Evolutionary conservation across 2,888 invertebrate genomes (phyloP), one percentile per base, ranked within the genome.

Genomic region (Pterobdella sp.): DNA sequence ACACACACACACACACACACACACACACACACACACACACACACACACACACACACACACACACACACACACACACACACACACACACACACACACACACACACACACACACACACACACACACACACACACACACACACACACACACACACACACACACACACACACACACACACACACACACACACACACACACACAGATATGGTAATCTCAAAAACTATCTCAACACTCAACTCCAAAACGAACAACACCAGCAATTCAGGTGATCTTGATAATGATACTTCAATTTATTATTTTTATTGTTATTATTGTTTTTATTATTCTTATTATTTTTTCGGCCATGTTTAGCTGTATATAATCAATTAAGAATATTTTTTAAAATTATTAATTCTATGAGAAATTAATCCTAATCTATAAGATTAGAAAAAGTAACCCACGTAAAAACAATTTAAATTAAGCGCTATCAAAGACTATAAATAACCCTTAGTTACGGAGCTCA

Each of bases 191-290:
- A 42, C 49, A 14, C 10, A 14, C 22, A 22, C 60, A 56, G 91
- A 82, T 89, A 90, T 77, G 92, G 92, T 35, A 92, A 93, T 81
- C 87, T 94, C 75, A 89, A 91, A 77, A 88, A 87, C 83, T 92
- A 88, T 84, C 86, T 92, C 34, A 63, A 34, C 32, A 35, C 36
- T 63, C 71, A 69, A 26, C 32, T 56, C n/a, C 60, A 22, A 4
- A 22, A 4, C 26, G 60, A 56, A 22, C n/a, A 26, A 56, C n/a
- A 56, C n/a, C 4, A 22, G 4, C 60, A 56, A n/a, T 56, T 56
- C n/a, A 56, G 60, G 60, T 56, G 60, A 26, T 7, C 60, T 26
- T 18, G 10, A 22, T 56, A 56, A 56, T 4, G 60, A 18, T 22
- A 3, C 26, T 56, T 56, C 60, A 22, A 18, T 56, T 56, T 18